A percentile compares a stretch with the other conserved stretches of the same genome.
Evolutionary conservation across 2,888 invertebrate species (phyloP).

Genomic region (Rhamphomyia laevipes): DNA sequence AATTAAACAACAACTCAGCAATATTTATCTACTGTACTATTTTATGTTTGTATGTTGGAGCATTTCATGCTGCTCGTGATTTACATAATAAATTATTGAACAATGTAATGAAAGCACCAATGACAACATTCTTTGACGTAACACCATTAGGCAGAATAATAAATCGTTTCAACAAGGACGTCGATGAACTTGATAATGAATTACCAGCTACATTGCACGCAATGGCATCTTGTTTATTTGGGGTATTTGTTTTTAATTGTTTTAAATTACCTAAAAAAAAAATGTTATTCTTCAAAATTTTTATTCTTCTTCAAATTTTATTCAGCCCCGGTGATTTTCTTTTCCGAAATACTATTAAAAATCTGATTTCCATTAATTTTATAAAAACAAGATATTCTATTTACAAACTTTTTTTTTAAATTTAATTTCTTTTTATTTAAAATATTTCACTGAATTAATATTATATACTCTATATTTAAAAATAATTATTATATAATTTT

Average conservation of each 20-base stretch:
- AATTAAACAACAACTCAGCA: conserved; percentile 24
- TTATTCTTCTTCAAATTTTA: no score
- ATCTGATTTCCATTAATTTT: no score
- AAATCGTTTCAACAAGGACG: conserved; percentile 56
- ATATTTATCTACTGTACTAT: conserved; percentile 44
- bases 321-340: no score
- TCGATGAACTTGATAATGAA: conserved; percentile 51
- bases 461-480: no score
- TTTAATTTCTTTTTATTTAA: no score
- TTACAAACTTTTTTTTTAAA: no score
- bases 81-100: conserved; percentile 47
- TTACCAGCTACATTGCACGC: conserved; percentile 43
- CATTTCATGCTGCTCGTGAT: conserved; percentile 45
- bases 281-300: background rate
- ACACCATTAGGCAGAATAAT: conserved; percentile 57
- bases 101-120: conserved; percentile 47
- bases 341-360: no score
- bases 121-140: conserved; percentile 56
- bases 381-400: no score
- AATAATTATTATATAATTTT: no score
- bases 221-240: conserved; percentile 37
- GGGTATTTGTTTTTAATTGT: conserved; percentile 32
- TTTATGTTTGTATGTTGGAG: conserved; percentile 45
- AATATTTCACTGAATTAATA: no score
- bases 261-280: background rate